Percentiles rank a stretch among this genome's conserved stretches.
These are phyloP conservation scores for Himalopsyche tibetana DNA, from an alignment of 2,888 invertebrate genomes.

Conservation along the genomic window DNA sequence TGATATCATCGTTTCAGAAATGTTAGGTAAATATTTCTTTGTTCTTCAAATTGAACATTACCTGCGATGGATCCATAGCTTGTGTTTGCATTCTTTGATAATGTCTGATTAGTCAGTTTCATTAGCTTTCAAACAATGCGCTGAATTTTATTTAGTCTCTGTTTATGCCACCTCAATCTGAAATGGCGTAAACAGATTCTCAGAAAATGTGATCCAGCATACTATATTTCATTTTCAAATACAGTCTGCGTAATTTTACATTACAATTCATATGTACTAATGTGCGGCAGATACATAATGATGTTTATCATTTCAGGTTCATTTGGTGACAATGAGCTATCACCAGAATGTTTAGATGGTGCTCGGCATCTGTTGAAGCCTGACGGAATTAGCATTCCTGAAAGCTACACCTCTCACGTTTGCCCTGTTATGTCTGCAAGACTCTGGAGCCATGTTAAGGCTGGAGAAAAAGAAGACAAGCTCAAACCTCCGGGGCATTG, in stretches of 20 bases:
- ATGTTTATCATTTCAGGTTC: constrained; percentile 77
- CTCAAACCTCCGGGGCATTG: constrained; percentile 69
- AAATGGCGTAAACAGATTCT: too few relatives aligned
- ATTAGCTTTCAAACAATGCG: too few relatives aligned
- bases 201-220: too few relatives aligned
- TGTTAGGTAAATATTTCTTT: constrained; percentile 81
- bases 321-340: constrained; percentile 99
- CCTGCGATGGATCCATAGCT: too few relatives aligned
- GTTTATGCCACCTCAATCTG: too few relatives aligned
- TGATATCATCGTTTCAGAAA: constrained; percentile 96
- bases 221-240: too few relatives aligned
- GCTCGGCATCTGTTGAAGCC: constrained; percentile 90
- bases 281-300: background rate
- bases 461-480: constrained; percentile 67
- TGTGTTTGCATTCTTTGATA: too few relatives aligned
- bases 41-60: background rate
- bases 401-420: constrained; percentile 91
- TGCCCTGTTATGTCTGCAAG: constrained; percentile 95
- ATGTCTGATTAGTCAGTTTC: too few relatives aligned
- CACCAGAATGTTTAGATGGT: constrained; percentile 98
- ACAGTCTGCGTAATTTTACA: too few relatives aligned
- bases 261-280: too few relatives aligned
- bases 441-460: constrained; percentile 86
- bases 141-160: too few relatives aligned
- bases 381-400: constrained; percentile 94